These are phyloP conservation scores for Molossus molossus DNA, from an alignment of 2,797 vertebrate genomes.

Conservation along the genomic window DNA sequence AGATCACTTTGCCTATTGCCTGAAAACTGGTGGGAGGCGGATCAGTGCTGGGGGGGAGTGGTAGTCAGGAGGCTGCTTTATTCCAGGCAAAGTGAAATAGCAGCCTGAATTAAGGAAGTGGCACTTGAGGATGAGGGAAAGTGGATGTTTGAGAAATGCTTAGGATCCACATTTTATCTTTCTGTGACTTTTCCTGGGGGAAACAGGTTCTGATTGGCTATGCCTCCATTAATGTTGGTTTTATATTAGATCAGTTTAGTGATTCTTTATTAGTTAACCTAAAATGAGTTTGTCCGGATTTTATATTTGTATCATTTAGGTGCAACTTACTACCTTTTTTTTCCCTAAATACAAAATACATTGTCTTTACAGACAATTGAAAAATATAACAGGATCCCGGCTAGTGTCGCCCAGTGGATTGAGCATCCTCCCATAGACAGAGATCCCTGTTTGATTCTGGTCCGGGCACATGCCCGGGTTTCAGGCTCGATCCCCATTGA, in stretches of 20 bases:
- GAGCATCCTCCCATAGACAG: no score
- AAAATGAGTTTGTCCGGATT: background rate
- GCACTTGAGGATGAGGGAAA: background rate
- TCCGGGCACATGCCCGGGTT: no score
- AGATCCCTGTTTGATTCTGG: no score
- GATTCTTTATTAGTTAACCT: slow-evolving; percentile 53
- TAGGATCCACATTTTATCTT: background rate
- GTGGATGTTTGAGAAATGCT: background rate
- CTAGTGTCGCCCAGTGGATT: no score
- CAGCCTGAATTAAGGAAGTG: background rate
- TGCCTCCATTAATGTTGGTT: background rate
- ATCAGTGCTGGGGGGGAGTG: background rate
- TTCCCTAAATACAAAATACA: background rate
- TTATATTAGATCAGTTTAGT: background rate
- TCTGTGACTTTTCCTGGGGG: background rate
- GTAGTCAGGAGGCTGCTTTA: background rate
- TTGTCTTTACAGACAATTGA: slow-evolving; percentile 43
- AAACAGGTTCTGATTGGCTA: background rate
- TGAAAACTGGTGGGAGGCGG: background rate
- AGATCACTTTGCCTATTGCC: background rate
- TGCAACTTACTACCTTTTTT: slow-evolving; percentile 3
- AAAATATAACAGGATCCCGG: slow-evolving; percentile 12
- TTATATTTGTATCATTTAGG: background rate
- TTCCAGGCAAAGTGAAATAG: background rate
- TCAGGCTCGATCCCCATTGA: no score